Conservation (phyloP, 2,797 vertebrate species). For the Malacoctenus gilli region DNA sequence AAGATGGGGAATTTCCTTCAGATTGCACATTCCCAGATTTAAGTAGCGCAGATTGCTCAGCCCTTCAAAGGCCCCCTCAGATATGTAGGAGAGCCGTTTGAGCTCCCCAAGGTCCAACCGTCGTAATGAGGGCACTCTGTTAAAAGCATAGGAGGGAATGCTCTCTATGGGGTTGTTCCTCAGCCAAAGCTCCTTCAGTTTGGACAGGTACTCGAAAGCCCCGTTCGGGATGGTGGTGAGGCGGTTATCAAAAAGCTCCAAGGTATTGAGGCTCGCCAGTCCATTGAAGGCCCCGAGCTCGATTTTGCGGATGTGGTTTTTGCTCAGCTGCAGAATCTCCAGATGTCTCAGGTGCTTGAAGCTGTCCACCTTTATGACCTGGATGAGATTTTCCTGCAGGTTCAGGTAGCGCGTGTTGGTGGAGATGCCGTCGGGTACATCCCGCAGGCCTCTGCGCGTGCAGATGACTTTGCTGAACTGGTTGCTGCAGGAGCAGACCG, state of each 20-base stretch:
- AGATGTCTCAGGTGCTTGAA: slow-evolving; percentile 98
- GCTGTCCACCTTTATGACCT: slow-evolving; percentile 99
- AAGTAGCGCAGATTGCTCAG: slow-evolving; percentile 98
- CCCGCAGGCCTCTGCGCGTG: slow-evolving; percentile 93
- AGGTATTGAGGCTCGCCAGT: slow-evolving; percentile 96
- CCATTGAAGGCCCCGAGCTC: slow-evolving; percentile 99
- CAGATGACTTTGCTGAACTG: slow-evolving; percentile 99
- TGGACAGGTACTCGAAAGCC: slow-evolving; percentile 99
- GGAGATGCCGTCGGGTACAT: slow-evolving; percentile 98
- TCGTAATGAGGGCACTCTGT: slow-evolving; percentile 95
- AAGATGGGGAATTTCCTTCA: slow-evolving; percentile 98
- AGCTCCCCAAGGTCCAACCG: slow-evolving; percentile 96
- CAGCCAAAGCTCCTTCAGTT: slow-evolving; percentile 99
- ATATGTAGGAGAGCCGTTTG: slow-evolving; percentile 98
- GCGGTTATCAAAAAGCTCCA: slow-evolving; percentile 99
- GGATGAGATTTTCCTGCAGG: slow-evolving; percentile 98
- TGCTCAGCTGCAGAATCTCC: slow-evolving; percentile 97
- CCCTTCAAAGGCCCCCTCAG: slow-evolving; percentile 99
- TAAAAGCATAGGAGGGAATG: slow-evolving; percentile 99
- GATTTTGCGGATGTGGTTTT: slow-evolving; percentile 98
- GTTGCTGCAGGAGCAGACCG: slow-evolving; percentile 98
- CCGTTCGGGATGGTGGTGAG: slow-evolving; percentile 99
- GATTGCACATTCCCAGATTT: slow-evolving; percentile 99
- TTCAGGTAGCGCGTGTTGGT: slow-evolving; percentile 98
- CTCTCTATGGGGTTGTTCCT: slow-evolving; percentile 99